Base-by-base conservation (phyloP, 64 coral and sea anemone genomes). In the Stylophora pistillata region DNA sequence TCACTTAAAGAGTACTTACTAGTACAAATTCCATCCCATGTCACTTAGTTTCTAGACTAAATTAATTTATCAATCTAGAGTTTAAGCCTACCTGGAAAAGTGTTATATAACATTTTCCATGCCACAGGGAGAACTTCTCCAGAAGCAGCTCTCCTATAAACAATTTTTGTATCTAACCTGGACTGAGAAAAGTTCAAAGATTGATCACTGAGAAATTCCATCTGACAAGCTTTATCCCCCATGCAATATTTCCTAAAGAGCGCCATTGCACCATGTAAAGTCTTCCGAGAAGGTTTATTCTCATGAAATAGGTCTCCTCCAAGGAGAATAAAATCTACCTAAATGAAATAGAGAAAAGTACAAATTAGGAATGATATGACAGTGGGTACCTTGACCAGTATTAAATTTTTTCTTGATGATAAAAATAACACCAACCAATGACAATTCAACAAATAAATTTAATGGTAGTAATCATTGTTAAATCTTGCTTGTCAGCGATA, bases 191-290 rank as follows among this genome's bases (percentile, higher is more conserved):
- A 99, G 87, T 99, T 99, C 10, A 99, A 63, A 18, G 97, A 99
- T 77, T 99, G 97, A 61, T 99, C 97, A 90, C 97, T 99, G 21
- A 99, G 97, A 79, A 99, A 99, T 64, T 99, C 97, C 52, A 95
- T 57, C 56, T 93, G 90, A 54, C 97, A 99, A 25, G 93, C 72
- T 65, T 53, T 86, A 73, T 93, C 79, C 21, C 97, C 97, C 93
- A 99, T 87, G 87, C 97, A 99, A 71, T 95, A 99, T 73, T 99
- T 99, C 52, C 97, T 95, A 20, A 99, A 81, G 0, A 99, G 68
- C 32, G 82, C 93, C 93, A 99, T 91, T 30, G 89, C 79, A 18
- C 81, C 90, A 78, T 99, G 97, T 12, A 89, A 52, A 7, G 94
- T 93, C 79, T 93, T 99, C 4, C 97, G 87, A 56, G 97, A 99